These are phyloP conservation scores for Euborellia annulipes DNA, from an alignment of 1,140 invertebrate species.

Conservation along the genomic window DNA sequence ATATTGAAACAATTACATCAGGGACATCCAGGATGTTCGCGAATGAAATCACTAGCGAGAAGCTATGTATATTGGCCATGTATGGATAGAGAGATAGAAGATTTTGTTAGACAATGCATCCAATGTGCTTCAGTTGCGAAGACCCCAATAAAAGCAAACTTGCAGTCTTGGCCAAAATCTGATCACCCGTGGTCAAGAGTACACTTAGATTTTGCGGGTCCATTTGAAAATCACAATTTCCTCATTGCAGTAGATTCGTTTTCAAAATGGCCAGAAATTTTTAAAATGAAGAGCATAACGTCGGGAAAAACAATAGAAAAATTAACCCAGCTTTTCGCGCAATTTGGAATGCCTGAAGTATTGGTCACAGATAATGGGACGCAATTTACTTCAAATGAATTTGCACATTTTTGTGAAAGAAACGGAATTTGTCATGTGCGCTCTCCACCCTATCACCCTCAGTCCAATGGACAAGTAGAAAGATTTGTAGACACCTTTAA, in stretches of 20 bases:
- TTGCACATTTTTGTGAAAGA: conserved; percentile 14
- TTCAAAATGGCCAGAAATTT: conserved; percentile 2
- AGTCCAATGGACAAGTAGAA: conserved; percentile 18
- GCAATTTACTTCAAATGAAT: conserved; percentile 15
- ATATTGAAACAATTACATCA: conserved; percentile 7
- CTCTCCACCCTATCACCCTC: conserved; percentile 14
- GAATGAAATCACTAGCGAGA: conserved; percentile 9
- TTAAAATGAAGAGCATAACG: background rate
- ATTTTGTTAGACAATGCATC: conserved; percentile 8
- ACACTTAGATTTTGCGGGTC: background rate
- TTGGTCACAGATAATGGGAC: conserved; percentile 21
- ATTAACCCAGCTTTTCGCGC: conserved; percentile 7
- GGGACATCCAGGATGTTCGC: conserved; percentile 7
- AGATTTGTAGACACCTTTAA: conserved; percentile 21
- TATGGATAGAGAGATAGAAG: background rate
- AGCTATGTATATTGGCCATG: conserved; percentile 12
- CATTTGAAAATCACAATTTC: background rate
- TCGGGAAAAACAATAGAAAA: background rate
- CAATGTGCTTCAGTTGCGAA: too few relatives aligned
- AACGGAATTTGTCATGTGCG: conserved; percentile 16
- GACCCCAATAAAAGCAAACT: too few relatives aligned
- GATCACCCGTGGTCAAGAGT: background rate
- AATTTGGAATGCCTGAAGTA: conserved; percentile 15
- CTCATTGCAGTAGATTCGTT: background rate
- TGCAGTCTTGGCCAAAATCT: background rate